A percentile compares a stretch with the other conserved stretches of the same genome.
These are phyloP conservation scores for Homarus americanus DNA, from an alignment of 1,140 invertebrate genomes.

Conservation along the genomic window DNA sequence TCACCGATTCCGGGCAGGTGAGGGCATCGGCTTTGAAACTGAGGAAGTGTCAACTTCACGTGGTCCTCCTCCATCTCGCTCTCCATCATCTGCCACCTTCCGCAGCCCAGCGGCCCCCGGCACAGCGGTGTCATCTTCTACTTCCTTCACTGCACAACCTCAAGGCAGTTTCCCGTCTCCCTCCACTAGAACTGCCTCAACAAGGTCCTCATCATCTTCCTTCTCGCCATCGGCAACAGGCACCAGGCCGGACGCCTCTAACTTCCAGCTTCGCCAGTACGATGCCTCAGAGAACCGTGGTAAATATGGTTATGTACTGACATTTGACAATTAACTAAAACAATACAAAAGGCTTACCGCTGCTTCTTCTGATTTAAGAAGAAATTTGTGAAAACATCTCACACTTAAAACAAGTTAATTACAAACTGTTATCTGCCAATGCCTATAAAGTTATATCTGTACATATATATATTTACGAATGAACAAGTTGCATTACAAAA, in stretches of 20 bases:
- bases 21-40: conserved; percentile 72
- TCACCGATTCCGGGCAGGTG: conserved; percentile 62
- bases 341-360: background rate
- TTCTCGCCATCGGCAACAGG: background rate
- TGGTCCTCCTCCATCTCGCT: conserved; percentile 28
- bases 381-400: no score
- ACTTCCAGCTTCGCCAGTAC: conserved; percentile 45
- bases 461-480: background rate
- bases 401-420: no score
- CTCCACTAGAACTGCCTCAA: background rate
- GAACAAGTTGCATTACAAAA: background rate
- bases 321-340: conserved; percentile 46
- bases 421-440: no score
- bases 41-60: conserved; percentile 60
- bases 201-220: background rate
- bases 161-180: background rate
- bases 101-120: background rate
- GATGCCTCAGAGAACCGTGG: conserved; percentile 22
- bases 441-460: background rate
- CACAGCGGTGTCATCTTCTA: background rate
- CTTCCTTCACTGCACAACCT: background rate
- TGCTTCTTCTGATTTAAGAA: no score
- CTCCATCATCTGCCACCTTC: background rate
- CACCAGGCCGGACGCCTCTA: background rate
- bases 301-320: conserved; percentile 51